Evolutionary conservation across 2,888 invertebrate genomes (phyloP), one percentile per base, ranked within the genome.

Genomic region (Labia minor): DNA sequence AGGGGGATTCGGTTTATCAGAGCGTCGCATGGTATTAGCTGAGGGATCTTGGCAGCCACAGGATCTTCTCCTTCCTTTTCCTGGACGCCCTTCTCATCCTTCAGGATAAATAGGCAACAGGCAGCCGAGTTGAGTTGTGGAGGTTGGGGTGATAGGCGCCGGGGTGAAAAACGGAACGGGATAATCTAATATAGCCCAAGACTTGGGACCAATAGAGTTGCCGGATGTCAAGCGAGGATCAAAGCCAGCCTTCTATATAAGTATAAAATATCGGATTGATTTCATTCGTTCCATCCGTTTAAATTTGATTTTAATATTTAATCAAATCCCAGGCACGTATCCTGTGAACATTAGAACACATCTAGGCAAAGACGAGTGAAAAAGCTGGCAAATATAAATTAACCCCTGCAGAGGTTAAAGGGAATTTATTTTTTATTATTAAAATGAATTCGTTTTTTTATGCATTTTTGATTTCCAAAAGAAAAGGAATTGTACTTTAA

Each of bases 211-310:
- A n/a, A 49, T 49, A 4, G 49, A 49, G 49, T 49, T 49, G 49
- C 49, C 49, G 49, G 49, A 49, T 49, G 49, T 49, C 49, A 49
- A 49, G 8, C 49, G 14, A 4, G 14, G 49, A 49, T 49, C 49
- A 49, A 49, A 49, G 49, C 14, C 3, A 49, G 16, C n/a, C 49
- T n/a, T 16, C 49, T 49, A 14, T 49, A 49, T n/a, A 49, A 14
- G 49, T 49, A 49, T 49, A 49, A 49, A 49, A 49, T 49, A 49
- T 49, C 49, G 49, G 49, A 49, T 49, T 49, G 49, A 49, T 49
- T 49, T 49, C 49, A 49, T n/a, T 16, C 49, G 49, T 49, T 49
- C 49, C 49, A 49, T 49, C 16, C 49, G 49, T 49, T 49, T 49
- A 49, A 49, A 49, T 49, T 49, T 49, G 49, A 49, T 49, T 49